Percentiles rank a stretch among this genome's conserved stretches.
These are phyloP conservation scores for Oxyscelio sp. DNA, from an alignment of 2,888 invertebrate species.

Conservation along the genomic window DNA sequence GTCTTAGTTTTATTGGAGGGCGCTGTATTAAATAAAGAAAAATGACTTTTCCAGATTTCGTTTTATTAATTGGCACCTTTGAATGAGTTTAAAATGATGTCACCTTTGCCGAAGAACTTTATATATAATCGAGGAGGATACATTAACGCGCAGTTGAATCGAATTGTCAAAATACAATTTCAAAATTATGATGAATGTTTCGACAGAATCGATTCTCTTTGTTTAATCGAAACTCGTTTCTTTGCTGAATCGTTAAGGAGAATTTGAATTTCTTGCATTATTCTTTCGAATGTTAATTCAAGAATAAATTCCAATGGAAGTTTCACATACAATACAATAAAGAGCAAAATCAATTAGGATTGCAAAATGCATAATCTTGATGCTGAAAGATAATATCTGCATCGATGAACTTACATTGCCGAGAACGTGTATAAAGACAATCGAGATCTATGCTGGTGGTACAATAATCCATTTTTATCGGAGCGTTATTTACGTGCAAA, in stretches of 20 bases:
- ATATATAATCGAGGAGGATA: too few species aligned
- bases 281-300: not conserved
- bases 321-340: slow-evolving; percentile 20
- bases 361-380: slow-evolving; percentile 48
- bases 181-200: not conserved
- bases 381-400: slow-evolving; percentile 49
- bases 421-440: slow-evolving; percentile 29
- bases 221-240: too few species aligned
- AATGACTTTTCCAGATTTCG: slow-evolving; percentile 9
- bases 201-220: too few species aligned
- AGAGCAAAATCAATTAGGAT: slow-evolving; percentile 41
- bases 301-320: not conserved
- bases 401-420: slow-evolving; percentile 18
- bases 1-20: slow-evolving; percentile 8
- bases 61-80: slow-evolving; percentile 12
- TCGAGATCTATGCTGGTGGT: slow-evolving; percentile 49
- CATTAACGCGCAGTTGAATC: slow-evolving; percentile 1
- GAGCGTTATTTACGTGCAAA: slow-evolving; percentile 29
- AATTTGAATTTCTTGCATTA: too few species aligned
- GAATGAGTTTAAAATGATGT: slow-evolving; percentile 18
- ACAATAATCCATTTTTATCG: slow-evolving; percentile 40
- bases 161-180: slow-evolving; percentile 31
- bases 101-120: not conserved
- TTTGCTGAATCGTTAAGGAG: too few species aligned
- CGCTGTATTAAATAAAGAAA: slow-evolving; percentile 22